Conservation (phyloP, 1,140 invertebrate genomes). For the Psix sp. region DNA sequence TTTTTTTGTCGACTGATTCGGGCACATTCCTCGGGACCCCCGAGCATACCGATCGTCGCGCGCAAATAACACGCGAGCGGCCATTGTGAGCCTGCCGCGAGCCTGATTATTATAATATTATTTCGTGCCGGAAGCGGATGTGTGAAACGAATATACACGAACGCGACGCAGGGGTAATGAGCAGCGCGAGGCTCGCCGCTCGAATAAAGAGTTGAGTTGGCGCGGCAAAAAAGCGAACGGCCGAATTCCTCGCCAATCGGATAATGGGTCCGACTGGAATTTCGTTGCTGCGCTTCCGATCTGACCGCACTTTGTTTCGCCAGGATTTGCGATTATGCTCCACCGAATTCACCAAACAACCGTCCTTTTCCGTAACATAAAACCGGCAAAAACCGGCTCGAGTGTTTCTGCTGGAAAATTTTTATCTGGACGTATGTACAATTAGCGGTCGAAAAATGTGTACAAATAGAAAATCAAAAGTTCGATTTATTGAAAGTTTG, state of each 20-base stretch:
- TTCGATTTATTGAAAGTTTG: no score
- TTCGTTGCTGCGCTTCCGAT: no score
- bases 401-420: no score
- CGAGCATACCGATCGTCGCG: conserved; percentile 47
- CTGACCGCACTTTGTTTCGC: no score
- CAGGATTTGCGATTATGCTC: no score
- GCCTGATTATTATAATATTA: conserved; percentile 74
- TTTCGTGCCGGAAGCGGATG: conserved; percentile 74
- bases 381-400: no score
- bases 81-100: conserved; percentile 65
- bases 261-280: not conserved
- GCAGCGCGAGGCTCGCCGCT: conserved; percentile 53
- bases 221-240: not conserved
- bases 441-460: no score
- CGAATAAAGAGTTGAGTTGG: conserved; percentile 40
- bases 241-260: not conserved
- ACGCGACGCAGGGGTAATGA: conserved; percentile 67
- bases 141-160: conserved; percentile 71
- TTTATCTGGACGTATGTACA: no score
- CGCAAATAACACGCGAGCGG: conserved; percentile 64
- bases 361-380: no score
- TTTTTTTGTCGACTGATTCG: conserved; percentile 32
- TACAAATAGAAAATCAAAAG: no score
- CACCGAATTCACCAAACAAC: no score
- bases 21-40: conserved; percentile 52